A percentile compares a stretch with the other conserved stretches of the same genome.
Conservation (phyloP, 37 sponge, comb jelly and placozoan genomes). For the Diacarnus erythraeanus region DNA sequence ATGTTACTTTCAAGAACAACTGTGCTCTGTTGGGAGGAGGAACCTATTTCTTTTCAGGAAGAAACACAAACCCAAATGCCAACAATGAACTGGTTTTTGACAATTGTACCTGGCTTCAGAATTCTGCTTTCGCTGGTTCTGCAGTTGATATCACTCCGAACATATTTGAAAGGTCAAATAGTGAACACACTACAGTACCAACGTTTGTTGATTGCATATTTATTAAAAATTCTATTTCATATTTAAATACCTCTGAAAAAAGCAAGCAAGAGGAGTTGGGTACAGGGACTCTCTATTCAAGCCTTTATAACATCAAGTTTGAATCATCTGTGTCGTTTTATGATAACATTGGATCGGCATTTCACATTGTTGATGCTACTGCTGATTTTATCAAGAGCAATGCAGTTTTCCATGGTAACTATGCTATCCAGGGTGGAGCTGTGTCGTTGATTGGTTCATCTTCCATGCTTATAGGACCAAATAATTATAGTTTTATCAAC, state of each 20-base stretch:
- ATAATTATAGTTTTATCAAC: background rate
- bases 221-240: background rate
- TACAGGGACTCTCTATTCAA: conserved; percentile 3
- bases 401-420: conserved; percentile 25
- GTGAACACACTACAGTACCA: conserved; percentile 3
- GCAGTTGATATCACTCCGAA: conserved; percentile 30
- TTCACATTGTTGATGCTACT: conserved; percentile 7
- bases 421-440: conserved; percentile 32
- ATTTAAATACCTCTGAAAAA: background rate
- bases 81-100: background rate
- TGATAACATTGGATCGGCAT: conserved; percentile 21
- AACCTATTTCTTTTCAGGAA: conserved; percentile 6
- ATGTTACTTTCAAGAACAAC: background rate
- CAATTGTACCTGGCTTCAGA: conserved; percentile 14
- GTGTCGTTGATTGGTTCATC: conserved; percentile 18
- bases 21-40: conserved; percentile 10
- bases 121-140: conserved; percentile 21
- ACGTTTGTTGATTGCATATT: background rate
- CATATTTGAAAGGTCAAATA: background rate
- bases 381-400: conserved; percentile 9
- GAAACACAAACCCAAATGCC: background rate
- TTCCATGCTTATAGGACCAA: background rate
- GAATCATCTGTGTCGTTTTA: background rate
- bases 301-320: conserved; percentile 25
- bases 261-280: background rate